phyloP scores from a whole-genome alignment of 1,140 invertebrate species.

The Littorina saxatilis region DNA sequence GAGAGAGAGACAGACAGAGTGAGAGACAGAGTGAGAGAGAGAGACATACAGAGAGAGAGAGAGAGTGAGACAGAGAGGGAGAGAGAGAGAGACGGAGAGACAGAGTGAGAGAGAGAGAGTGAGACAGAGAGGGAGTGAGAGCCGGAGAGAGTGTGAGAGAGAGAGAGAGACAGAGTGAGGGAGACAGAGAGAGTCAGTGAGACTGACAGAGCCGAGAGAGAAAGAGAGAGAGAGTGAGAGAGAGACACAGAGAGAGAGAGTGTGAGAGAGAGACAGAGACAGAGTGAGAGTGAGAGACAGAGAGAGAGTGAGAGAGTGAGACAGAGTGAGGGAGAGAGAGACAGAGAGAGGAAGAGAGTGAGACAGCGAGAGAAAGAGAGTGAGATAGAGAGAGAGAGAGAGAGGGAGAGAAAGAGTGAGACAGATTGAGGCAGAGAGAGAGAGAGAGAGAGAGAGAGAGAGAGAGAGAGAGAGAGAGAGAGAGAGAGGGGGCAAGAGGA shows the following conservation, averaged over 20 bases:
- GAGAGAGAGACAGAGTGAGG: neutral
- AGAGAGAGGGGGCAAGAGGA: neutral
- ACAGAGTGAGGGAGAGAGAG: neutral
- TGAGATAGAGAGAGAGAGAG: too few species aligned
- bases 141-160: neutral
- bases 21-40: neutral
- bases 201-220: too few species aligned
- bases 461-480: neutral
- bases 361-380: too few species aligned
- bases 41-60: neutral
- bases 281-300: neutral
- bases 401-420: too few species aligned
- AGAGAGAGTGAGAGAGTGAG: neutral
- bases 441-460: neutral
- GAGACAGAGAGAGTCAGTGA: neutral
- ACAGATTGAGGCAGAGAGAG: too few species aligned
- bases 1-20: neutral
- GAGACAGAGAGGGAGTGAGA: neutral
- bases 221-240: neutral
- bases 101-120: neutral
- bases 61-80: neutral
- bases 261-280: neutral
- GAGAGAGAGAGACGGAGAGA: conserved; percentile 10
- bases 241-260: neutral
- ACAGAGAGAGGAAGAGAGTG: too few species aligned